phyloP scores from a whole-genome alignment of 2,797 vertebrate genomes.

The Acipenser transmontanus region DNA sequence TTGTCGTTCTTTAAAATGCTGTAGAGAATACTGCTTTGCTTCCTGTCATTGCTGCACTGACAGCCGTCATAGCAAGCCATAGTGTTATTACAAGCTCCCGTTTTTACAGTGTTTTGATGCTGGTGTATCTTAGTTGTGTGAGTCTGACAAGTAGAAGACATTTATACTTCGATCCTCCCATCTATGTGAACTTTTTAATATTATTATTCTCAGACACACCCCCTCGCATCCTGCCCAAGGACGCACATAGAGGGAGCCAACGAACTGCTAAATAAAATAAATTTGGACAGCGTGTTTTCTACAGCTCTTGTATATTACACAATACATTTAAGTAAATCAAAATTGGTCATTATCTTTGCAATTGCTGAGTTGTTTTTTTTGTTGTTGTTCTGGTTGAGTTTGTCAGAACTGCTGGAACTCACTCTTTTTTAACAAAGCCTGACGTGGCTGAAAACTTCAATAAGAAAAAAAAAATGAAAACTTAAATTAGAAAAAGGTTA shows the following conservation, averaged over 20 bases:
- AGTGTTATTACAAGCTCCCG: constrained; percentile 18
- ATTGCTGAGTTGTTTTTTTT: no score
- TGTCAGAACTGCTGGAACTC: no score
- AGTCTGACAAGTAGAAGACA: constrained; percentile 37
- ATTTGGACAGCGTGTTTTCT: no score
- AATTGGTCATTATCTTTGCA: no score
- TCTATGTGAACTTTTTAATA: constrained; percentile 32
- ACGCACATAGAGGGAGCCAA: constrained; percentile 21
- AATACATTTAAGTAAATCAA: no score
- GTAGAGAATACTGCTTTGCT: constrained; percentile 67
- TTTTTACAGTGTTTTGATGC: constrained; percentile 16
- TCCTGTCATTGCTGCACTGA: constrained; percentile 41
- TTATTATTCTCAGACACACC: constrained; percentile 34
- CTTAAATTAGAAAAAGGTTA: no score
- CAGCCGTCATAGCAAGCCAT: constrained; percentile 68
- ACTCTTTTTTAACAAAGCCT: no score
- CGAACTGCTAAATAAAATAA: constrained; percentile 9
- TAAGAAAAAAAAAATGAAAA: no score
- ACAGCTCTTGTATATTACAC: no score
- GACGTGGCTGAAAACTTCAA: no score
- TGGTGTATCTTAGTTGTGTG: constrained; percentile 15
- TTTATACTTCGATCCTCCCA: constrained; percentile 53
- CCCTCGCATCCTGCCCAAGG: constrained; percentile 35
- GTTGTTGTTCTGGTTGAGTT: no score
- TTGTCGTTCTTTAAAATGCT: constrained; percentile 49